Conservation (phyloP, 1,140 invertebrate genomes). For the Cheumatopsyche charites region DNA sequence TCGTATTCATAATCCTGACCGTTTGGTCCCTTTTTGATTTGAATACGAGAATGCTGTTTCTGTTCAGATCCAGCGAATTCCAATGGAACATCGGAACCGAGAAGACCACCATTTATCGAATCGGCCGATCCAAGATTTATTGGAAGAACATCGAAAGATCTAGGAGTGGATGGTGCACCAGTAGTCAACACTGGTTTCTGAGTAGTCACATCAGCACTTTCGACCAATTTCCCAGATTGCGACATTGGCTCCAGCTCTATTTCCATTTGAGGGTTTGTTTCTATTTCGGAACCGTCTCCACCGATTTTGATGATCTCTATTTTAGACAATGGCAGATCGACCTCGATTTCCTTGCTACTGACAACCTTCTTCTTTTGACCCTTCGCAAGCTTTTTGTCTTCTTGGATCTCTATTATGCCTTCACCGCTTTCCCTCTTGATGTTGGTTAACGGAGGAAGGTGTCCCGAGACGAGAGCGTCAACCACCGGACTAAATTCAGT, state of each 20-base stretch:
- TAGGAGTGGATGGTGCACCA: constrained; percentile 50
- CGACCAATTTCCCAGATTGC: constrained; percentile 57
- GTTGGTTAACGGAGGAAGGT: constrained; percentile 12
- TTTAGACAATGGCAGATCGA: constrained; percentile 59
- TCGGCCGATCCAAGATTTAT: constrained; percentile 56
- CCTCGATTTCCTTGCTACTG: constrained; percentile 52
- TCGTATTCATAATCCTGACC: constrained; percentile 91
- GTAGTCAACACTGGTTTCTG: constrained; percentile 60
- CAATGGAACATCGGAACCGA: constrained; percentile 58
- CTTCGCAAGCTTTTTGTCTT: constrained; percentile 58
- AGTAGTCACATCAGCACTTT: constrained; percentile 54
- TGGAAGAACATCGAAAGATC: constrained; percentile 58
- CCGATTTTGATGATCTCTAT: constrained; percentile 59
- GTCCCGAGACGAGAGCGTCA: constrained; percentile 36
- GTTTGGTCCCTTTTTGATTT: constrained; percentile 88
- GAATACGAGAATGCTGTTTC: constrained; percentile 69
- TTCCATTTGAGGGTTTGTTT: constrained; percentile 58
- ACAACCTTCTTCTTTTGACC: constrained; percentile 54
- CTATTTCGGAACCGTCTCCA: constrained; percentile 53
- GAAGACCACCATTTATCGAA: constrained; percentile 58
- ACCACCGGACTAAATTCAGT: constrained; percentile 38
- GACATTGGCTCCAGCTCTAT: constrained; percentile 60
- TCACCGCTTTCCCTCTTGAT: constrained; percentile 50
- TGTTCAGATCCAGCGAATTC: constrained; percentile 61
- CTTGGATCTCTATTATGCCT: constrained; percentile 59